Percentiles rank a stretch among this genome's conserved stretches.
These are phyloP conservation scores for Latrodectus elegans DNA, from an alignment of 2,888 invertebrate species.

Conservation along the genomic window DNA sequence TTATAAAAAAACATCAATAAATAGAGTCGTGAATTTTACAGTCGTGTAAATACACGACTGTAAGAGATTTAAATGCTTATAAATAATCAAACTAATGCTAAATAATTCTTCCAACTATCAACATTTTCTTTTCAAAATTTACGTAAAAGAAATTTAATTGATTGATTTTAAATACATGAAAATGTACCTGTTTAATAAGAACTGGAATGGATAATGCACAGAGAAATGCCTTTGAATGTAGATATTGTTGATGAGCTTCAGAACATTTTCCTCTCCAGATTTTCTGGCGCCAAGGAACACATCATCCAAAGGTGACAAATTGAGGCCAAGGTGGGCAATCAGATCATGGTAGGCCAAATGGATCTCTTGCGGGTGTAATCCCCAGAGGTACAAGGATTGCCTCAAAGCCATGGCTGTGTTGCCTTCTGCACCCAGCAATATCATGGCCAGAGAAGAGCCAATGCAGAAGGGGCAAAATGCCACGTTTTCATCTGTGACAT, in stretches of 20 bases:
- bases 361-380: constrained; percentile 71
- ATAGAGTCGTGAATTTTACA: too few species aligned
- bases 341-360: constrained; percentile 71
- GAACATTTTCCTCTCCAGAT: constrained; percentile 38
- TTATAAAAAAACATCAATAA: too few species aligned
- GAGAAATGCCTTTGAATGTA: constrained; percentile 71
- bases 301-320: constrained; percentile 61
- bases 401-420: constrained; percentile 69
- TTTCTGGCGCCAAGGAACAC: constrained; percentile 29
- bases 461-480: constrained; percentile 72
- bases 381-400: constrained; percentile 71
- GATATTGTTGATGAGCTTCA: constrained; percentile 69
- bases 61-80: too few species aligned
- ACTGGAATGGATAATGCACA: constrained; percentile 71
- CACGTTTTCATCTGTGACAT: constrained; percentile 63
- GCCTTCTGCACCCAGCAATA: constrained; percentile 70
- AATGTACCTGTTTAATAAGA: constrained; percentile 67
- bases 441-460: constrained; percentile 70
- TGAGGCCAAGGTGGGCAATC: constrained; percentile 70
- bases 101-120: too few species aligned
- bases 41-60: too few species aligned
- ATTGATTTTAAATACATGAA: not conserved
- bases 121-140: too few species aligned
- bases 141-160: not conserved
- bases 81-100: too few species aligned